Percentiles rank a stretch among this genome's conserved stretches.
Conservation (phyloP, 2,888 invertebrate genomes). For the Tridacna gigas region DNA sequence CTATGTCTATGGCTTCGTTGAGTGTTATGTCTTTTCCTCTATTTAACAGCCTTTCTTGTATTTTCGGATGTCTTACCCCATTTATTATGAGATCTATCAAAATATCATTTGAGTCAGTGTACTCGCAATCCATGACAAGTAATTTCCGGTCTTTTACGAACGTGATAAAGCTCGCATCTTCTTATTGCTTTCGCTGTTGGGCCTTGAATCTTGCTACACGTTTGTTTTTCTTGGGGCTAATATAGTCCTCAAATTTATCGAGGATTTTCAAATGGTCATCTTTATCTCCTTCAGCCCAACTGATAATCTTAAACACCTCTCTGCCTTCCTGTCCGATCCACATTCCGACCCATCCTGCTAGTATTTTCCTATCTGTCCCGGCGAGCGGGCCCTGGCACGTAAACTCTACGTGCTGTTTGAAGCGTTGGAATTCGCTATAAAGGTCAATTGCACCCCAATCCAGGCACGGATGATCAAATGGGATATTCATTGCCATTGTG, state of each 20-base stretch:
- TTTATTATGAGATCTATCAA: constrained; percentile 37
- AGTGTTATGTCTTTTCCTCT: constrained; percentile 48
- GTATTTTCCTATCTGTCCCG: not conserved
- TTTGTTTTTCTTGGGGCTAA: constrained; percentile 58
- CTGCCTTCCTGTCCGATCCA: constrained; percentile 27
- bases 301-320: constrained; percentile 11
- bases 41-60: constrained; percentile 50
- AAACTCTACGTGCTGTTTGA: constrained; percentile 17
- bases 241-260: constrained; percentile 50
- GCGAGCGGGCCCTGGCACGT: constrained; percentile 22
- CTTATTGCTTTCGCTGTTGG: constrained; percentile 53
- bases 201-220: constrained; percentile 52
- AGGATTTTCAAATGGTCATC: constrained; percentile 47
- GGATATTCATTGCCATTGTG: not conserved
- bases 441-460: constrained; percentile 21
- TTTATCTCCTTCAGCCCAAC: constrained; percentile 20
- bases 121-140: constrained; percentile 60
- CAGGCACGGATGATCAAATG: constrained; percentile 16
- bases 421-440: constrained; percentile 10
- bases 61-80: constrained; percentile 43
- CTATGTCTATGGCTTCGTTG: constrained; percentile 45
- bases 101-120: constrained; percentile 48
- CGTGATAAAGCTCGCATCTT: constrained; percentile 59
- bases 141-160: constrained; percentile 58
- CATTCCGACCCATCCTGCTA: constrained; percentile 25